These are phyloP conservation scores for Pristionchus mayeri DNA, from an alignment of 2,888 invertebrate species.

Conservation along the genomic window DNA sequence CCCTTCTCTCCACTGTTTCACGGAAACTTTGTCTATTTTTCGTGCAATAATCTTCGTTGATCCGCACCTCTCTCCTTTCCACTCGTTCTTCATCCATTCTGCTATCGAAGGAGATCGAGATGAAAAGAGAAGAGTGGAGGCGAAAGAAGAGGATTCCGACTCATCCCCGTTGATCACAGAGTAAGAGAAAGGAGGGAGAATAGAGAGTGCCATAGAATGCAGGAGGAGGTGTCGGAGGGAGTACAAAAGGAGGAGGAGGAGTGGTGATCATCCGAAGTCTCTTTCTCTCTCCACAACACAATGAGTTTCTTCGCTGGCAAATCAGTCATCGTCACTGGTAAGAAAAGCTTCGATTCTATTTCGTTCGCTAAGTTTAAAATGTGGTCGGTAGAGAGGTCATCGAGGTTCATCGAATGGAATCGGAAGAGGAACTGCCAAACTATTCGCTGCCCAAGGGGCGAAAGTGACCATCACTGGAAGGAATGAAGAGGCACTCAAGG, in stretches of 20 bases:
- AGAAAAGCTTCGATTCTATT: neutral
- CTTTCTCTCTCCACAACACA: neutral
- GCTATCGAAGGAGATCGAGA: neutral
- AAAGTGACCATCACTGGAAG: slow-evolving; percentile 44
- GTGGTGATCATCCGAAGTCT: neutral
- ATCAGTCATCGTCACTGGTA: slow-evolving; percentile 21
- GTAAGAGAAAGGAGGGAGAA: neutral
- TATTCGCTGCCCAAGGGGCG: slow-evolving; percentile 36
- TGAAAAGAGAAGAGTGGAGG: neutral
- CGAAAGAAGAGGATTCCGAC: neutral
- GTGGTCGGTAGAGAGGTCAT: neutral
- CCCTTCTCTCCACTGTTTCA: neutral
- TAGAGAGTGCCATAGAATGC: neutral
- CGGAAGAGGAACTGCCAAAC: slow-evolving; percentile 17
- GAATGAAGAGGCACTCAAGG: slow-evolving; percentile 1
- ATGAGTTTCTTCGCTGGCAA: slow-evolving; percentile 18
- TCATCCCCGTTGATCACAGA: neutral
- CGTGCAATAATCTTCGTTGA: neutral
- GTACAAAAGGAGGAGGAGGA: neutral
- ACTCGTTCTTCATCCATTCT: neutral
- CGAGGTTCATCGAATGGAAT: slow-evolving; percentile 36
- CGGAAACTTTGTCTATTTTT: neutral
- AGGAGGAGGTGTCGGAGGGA: neutral
- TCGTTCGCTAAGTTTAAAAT: no score
- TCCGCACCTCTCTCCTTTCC: neutral